Evolutionary conservation across 2,797 vertebrate species (phyloP).

Genomic region (Gambusia yucatana): DNA sequence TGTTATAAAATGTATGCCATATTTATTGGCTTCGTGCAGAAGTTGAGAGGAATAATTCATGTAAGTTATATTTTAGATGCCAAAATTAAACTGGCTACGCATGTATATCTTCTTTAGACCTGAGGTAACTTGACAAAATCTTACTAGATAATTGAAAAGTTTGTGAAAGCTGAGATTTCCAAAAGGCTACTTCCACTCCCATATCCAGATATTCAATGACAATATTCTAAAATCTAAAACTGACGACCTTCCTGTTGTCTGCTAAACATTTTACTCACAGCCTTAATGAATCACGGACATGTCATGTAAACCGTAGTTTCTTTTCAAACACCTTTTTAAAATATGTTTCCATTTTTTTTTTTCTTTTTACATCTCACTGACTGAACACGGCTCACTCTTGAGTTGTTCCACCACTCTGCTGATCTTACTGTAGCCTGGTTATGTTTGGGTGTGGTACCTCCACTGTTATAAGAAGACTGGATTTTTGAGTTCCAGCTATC

Average conservation of each 20-base stretch:
- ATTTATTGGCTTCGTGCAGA: background rate
- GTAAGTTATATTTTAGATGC: background rate
- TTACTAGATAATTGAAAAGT: background rate
- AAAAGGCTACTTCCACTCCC: background rate
- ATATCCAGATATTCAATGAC: background rate
- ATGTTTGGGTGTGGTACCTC: background rate
- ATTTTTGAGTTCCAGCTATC: background rate
- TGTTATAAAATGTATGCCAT: background rate
- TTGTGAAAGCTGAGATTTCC: background rate
- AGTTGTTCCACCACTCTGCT: background rate
- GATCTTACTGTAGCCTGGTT: background rate
- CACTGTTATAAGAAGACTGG: background rate
- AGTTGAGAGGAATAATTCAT: background rate
- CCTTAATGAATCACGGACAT: background rate
- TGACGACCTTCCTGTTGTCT: background rate
- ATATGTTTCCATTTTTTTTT: background rate
- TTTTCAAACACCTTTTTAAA: background rate
- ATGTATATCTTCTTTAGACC: background rate
- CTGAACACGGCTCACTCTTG: background rate
- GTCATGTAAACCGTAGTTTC: background rate
- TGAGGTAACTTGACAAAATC: background rate
- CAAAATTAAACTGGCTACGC: background rate
- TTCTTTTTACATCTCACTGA: background rate
- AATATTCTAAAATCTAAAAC: background rate
- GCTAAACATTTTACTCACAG: background rate